These are phyloP conservation scores for Atta texana DNA, from an alignment of 1,140 invertebrate genomes.

Conservation along the genomic window DNA sequence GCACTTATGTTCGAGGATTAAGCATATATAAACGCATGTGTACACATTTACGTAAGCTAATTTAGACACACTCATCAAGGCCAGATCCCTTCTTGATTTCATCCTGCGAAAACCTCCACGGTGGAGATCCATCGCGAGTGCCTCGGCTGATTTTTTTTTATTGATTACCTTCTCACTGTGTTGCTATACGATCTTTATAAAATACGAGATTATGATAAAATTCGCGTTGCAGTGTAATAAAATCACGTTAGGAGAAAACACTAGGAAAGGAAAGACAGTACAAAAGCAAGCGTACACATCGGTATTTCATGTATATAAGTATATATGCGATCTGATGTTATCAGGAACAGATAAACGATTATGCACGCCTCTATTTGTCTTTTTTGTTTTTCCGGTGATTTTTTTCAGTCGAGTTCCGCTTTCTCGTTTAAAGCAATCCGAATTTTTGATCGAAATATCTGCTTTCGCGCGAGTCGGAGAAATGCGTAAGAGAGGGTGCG, in stretches of 20 bases:
- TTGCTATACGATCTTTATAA: constrained; percentile 33
- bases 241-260: constrained; percentile 45
- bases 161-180: constrained; percentile 23
- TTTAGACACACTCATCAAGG: constrained; percentile 55
- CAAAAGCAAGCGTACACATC: constrained; percentile 58
- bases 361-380: background rate
- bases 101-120: background rate
- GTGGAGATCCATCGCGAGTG: background rate
- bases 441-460: constrained; percentile 22
- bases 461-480: constrained; percentile 46
- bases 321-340: constrained; percentile 41
- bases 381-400: background rate
- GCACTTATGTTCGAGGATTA: constrained; percentile 34
- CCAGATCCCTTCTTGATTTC: constrained; percentile 36
- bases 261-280: constrained; percentile 46
- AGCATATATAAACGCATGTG: constrained; percentile 54
- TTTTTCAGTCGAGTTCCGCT: constrained; percentile 11
- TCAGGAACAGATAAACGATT: constrained; percentile 55
- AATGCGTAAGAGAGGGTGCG: constrained; percentile 23
- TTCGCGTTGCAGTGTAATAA: constrained; percentile 43
- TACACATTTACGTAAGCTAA: constrained; percentile 57
- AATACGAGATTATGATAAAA: constrained; percentile 54
- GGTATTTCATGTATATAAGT: constrained; percentile 47
- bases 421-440: constrained; percentile 19
- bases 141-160: background rate